Evolutionary conservation across 1,140 invertebrate genomes (phyloP), one percentile per base, ranked within the genome.

Genomic region (Drosophila nannoptera): DNA sequence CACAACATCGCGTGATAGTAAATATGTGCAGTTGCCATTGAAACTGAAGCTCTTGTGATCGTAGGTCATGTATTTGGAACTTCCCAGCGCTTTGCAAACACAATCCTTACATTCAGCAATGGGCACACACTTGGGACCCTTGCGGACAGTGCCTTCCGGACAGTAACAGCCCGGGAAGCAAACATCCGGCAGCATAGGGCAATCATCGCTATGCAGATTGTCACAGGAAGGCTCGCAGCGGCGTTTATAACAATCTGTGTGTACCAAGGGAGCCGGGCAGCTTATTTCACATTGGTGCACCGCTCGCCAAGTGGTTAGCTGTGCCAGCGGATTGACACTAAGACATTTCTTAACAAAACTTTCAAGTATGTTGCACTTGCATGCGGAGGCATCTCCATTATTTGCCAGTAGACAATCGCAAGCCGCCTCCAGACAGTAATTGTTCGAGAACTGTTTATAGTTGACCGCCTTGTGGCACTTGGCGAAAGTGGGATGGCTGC

Each of bases 91-190:
- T 52, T 94, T 92, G 81, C 95, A 96, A 0, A 91, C 71, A 92
- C 96, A 96, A 87, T 97, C 94, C 55, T 93, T 90, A 77, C 96
- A 97, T 33, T 93, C 92, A 0, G 91, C 90, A 0, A 95, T 93
- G 48, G 91, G 90, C 0, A 96, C 91, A 75, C 96, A 96, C 5
- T 90, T 87, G 6, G 94, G 92, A 6, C 92, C 93, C 75, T 93
- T 92, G 0, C 94, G 90, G 0, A 96, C 93, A 16, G 92, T 92
- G 46, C 95, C 95, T 45, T 94, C 92, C 1, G 95, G 95, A 81
- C 95, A 96, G 88, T 95, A 96, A 88, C 95, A 97, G 36, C 95
- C 96, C 1, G 94, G 92, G 86, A 95, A 94, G 86, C 95, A 96
- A 9, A 92, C 90, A 8, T 93, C 92, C 0, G 92, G 90, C 42